Evolutionary conservation across 1,140 invertebrate genomes (phyloP).

Genomic region (Hestina assimilis): DNA sequence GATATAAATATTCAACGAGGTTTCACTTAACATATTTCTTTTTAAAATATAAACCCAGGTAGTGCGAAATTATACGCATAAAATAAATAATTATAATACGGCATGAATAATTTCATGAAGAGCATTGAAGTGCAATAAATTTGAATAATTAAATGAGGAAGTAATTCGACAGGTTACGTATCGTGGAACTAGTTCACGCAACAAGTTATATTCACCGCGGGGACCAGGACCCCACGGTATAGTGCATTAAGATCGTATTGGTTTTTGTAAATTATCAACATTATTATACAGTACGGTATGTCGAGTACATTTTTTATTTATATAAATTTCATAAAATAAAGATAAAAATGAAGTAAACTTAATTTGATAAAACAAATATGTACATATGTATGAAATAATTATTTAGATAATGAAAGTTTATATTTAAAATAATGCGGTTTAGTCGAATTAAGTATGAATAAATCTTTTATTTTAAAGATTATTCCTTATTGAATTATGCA

Average conservation of each 20-base stretch:
- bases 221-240: not conserved
- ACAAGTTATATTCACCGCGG: conserved; percentile 19
- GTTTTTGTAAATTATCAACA: not conserved
- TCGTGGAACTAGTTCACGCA: conserved; percentile 24
- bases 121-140: conserved; percentile 18
- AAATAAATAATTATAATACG: not conserved
- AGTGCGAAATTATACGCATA: not conserved
- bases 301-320: too few species aligned
- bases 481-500: not conserved
- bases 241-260: not conserved
- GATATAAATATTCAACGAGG: not conserved
- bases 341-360: too few species aligned
- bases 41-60: not conserved
- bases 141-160: conserved; percentile 26
- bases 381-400: conserved; percentile 1
- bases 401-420: not conserved
- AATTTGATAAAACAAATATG: too few species aligned
- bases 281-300: too few species aligned
- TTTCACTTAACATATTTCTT: not conserved
- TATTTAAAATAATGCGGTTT: too few species aligned
- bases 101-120: conserved; percentile 7
- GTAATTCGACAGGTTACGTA: conserved; percentile 26
- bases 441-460: not conserved
- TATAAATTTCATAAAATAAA: too few species aligned
- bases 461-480: not conserved